These are phyloP conservation scores for Todiramphus saurophagus DNA, from an alignment of 2,113 vertebrate genomes.

Conservation along the genomic window DNA sequence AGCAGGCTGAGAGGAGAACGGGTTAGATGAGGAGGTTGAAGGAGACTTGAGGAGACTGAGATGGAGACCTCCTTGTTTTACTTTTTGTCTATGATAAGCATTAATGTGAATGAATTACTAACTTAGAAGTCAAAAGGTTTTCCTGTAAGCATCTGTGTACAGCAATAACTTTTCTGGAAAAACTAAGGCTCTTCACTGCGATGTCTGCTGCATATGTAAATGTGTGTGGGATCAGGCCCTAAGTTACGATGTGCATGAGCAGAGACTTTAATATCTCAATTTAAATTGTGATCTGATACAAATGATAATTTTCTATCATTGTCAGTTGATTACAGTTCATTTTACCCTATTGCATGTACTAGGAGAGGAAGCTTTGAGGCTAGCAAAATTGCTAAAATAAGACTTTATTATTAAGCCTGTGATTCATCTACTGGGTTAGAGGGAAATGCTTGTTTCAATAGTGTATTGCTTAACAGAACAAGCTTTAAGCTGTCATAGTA, in stretches of 20 bases:
- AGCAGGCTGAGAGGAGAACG: background rate
- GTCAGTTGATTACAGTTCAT: conserved; percentile 11
- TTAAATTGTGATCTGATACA: background rate
- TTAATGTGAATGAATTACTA: background rate
- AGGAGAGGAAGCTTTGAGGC: conserved; percentile 5
- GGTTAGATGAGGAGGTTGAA: background rate
- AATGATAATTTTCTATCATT: background rate
- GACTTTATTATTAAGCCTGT: background rate
- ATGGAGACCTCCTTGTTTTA: background rate
- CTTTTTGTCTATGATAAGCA: background rate
- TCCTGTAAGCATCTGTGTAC: background rate
- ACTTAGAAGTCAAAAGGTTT: background rate
- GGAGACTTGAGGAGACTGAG: background rate
- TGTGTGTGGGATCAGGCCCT: background rate
- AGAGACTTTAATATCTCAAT: conserved; percentile 14
- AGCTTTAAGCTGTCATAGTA: background rate
- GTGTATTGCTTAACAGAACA: background rate
- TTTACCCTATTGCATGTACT: background rate
- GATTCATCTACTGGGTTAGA: conserved; percentile 19
- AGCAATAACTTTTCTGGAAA: background rate
- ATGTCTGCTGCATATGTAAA: background rate
- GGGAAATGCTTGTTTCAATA: background rate
- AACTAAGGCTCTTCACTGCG: background rate
- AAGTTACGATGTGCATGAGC: background rate
- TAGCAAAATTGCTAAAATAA: conserved; percentile 19